Base-by-base conservation (phyloP, 2,797 vertebrate genomes). In the Bryconaethiops microstoma region DNA sequence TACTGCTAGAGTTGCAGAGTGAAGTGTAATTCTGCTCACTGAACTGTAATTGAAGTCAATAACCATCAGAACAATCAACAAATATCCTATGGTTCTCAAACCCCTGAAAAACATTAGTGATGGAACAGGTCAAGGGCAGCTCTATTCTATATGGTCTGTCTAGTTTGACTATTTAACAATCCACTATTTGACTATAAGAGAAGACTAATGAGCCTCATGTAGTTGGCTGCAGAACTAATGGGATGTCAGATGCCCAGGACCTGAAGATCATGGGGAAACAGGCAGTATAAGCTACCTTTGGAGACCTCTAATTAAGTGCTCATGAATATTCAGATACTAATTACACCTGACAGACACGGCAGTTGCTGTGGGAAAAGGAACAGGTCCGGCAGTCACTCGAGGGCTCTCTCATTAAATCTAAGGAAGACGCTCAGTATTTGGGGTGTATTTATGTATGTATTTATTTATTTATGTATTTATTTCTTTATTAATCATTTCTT, bases 321-420 rank as follows among this genome's bases (percentile, higher is more conserved):
- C 77, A 86, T 86, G 76, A 70, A 88, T 86, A 84, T 83, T 85
- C 73, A 74, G 74, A 48, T 35, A 21, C 39, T 87, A 75, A 84
- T 88, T 86, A 81, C 54, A 81, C 76, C 77, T 72, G 57, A 77
- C 76, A 65, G 64, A 69, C 79, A 74, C 74, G 79, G 54, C 71
- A n/a, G 68, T 68, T 78, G 64, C 79, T 29, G 6, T 77, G 62
- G 60, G 45, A 80, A 21, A 72, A 45, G 16, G 74, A 77, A 52
- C 35, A 63, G 17, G 50, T 72, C 63, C 19, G 23, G 45, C 50
- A 17, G 13, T n/a, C 65, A 63, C 64, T 82, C 52, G 39, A 35
- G 45, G 52, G 63, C 54, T 1, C 42, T 60, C 77, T 71, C 50
- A 81, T 85, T 77, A 78, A 74, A 78, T 16, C 69, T 76, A 52